Percentiles rank a stretch among this genome's conserved stretches.
Conservation (phyloP, 1,140 invertebrate genomes). For the Scaptomyza hsui region DNA sequence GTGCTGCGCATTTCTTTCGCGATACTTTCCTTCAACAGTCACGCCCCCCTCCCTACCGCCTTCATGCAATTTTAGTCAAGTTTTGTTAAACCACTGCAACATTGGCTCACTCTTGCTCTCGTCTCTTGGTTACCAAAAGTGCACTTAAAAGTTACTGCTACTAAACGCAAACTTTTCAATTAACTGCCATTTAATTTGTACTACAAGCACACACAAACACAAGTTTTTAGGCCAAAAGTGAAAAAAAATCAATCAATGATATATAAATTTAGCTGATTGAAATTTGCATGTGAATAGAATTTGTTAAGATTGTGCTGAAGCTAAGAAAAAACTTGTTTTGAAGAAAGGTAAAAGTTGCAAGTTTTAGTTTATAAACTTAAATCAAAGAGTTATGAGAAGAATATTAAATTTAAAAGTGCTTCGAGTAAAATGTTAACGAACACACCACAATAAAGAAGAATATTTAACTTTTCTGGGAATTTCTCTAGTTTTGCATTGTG, state of each 20-base stretch:
- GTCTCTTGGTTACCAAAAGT: constrained; percentile 25
- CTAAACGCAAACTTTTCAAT: constrained; percentile 63
- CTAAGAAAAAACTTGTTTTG: too few species aligned
- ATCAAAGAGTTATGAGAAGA: too few species aligned
- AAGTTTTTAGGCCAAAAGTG: not conserved
- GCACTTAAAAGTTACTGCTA: constrained; percentile 46
- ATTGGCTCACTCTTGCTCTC: constrained; percentile 17
- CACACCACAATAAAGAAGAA: too few species aligned
- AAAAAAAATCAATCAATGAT: constrained; percentile 24
- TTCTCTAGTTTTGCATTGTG: too few species aligned
- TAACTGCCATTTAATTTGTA: constrained; percentile 76
- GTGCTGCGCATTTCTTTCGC: constrained; percentile 46
- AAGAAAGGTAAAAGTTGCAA: too few species aligned
- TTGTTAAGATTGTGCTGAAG: not conserved
- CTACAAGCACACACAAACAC: not conserved
- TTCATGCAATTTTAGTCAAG: constrained; percentile 16
- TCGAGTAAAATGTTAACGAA: too few species aligned
- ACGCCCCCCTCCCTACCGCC: not conserved
- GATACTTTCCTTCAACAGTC: constrained; percentile 28
- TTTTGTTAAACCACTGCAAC: constrained; percentile 21
- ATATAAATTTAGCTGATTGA: constrained; percentile 32
- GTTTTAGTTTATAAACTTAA: too few species aligned
- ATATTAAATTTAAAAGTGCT: too few species aligned
- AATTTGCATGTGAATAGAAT: constrained; percentile 14
- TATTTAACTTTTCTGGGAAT: too few species aligned